Evolutionary conservation across 2,113 vertebrate genomes (phyloP), one percentile per base, ranked within the genome.

Genomic region (Ictalurus punctatus): DNA sequence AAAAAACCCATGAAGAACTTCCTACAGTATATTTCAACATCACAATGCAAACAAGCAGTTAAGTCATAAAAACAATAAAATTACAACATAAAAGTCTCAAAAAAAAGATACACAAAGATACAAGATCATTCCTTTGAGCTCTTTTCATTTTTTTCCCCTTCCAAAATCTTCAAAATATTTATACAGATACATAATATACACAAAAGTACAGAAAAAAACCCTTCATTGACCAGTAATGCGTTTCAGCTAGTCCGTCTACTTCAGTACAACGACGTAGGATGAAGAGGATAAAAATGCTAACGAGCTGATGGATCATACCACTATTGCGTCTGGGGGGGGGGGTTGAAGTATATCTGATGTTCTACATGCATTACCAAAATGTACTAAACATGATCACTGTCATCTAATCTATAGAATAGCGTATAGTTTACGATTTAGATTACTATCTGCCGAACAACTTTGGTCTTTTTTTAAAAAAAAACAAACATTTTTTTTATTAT

Each of bases 171-270:
- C 88, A 88, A 90, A 86, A 93, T 92, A 90, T 95, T 93, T 94
- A 90, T 94, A 95, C 93, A 93, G 88, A 90, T 91, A 90, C 88
- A 91, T 90, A 90, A 88, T 88, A 91, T 90, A 91, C 80, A 88
- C 67, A 88, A 83, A 83, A 82, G 87, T 89, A 89, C 87, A 87
- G 84, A 34, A 79, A 80, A 86, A 86, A 81, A 85, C 71, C 86
- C 90, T 85, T 73, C 85, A 76, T 61, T 79, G 83, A 81, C 90
- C 88, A 65, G 59, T 63, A 61, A 63, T 83, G 81, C 63, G 81
- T 82, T 87, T 91, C 81, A 84, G n/a, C 86, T 54, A 87, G n/a
- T 81, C 71, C 69, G 84, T 90, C 89, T 83, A 88, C 87, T 44
- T 84, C 63, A 58, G 79, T 25, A 83, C 30, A 40, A 61, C 81